Conservation (phyloP, 92 coral and sea anemone genomes). For the Nematostella vectensis region DNA sequence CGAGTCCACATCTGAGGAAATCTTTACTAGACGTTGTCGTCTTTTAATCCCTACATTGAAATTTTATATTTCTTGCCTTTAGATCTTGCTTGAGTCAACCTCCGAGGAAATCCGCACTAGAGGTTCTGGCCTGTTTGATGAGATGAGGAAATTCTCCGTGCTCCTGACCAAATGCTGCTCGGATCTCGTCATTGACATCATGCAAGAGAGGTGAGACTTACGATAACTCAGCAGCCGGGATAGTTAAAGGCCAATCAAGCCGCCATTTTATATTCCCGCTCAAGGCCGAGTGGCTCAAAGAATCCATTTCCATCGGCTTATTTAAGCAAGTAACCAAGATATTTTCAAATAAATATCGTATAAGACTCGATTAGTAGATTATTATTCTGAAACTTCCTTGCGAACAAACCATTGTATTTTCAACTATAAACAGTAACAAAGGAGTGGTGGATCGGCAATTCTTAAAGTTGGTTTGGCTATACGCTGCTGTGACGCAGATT, state of each 20-base stretch:
- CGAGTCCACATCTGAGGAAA: slow-evolving; percentile 85
- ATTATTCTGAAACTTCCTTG: no score
- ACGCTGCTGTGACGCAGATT: no score
- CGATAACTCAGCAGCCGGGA: not conserved
- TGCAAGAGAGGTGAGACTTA: slow-evolving; percentile 56
- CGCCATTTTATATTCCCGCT: not conserved
- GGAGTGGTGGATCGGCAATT: no score
- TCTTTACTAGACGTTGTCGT: no score
- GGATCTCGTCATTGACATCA: slow-evolving; percentile 65
- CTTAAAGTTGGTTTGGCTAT: no score
- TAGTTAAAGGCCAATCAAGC: not conserved
- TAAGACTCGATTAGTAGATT: no score
- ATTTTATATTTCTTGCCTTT: not conserved
- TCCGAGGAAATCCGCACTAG: slow-evolving; percentile 78
- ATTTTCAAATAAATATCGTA: no score
- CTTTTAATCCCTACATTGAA: slow-evolving; percentile 10
- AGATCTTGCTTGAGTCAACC: slow-evolving; percentile 76
- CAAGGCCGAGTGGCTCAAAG: not conserved
- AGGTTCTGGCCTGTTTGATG: slow-evolving; percentile 60
- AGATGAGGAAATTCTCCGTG: slow-evolving; percentile 57
- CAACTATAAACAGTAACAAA: no score
- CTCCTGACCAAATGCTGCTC: slow-evolving; percentile 71
- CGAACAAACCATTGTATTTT: no score
- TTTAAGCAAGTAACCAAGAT: no score
- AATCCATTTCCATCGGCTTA: no score